phyloP scores from a whole-genome alignment of 2,888 invertebrate species.

The Trileptium ribeirensis region DNA sequence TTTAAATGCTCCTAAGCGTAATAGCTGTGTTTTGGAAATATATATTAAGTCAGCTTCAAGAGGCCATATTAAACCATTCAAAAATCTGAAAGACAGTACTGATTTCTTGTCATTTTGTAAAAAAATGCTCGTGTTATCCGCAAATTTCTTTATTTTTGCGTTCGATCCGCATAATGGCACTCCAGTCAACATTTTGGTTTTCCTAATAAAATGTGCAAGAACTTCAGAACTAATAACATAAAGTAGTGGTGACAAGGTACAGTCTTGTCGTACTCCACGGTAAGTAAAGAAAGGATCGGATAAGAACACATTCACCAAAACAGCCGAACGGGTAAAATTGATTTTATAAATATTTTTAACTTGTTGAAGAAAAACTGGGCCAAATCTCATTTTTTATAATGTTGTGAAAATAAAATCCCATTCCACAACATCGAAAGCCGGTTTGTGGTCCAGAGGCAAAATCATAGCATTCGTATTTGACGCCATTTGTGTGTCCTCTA shows the following conservation, averaged over 20 bases:
- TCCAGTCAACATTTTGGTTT: background rate
- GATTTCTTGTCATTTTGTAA: background rate
- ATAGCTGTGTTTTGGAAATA: background rate
- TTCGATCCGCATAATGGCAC: background rate
- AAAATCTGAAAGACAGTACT: background rate
- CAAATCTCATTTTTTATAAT: background rate
- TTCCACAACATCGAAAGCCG: background rate
- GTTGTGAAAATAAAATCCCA: background rate
- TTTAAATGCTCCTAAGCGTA: background rate
- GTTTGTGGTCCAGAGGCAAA: background rate
- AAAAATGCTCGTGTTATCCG: constrained; percentile 11
- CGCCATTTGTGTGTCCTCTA: background rate
- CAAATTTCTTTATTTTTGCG: background rate
- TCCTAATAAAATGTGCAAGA: background rate
- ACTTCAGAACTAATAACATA: background rate
- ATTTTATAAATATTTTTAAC: background rate
- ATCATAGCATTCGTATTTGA: background rate
- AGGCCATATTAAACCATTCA: background rate
- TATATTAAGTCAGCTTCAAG: background rate
- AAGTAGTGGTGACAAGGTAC: background rate
- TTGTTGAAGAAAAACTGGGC: background rate
- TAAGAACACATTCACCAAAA: background rate
- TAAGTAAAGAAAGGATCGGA: background rate
- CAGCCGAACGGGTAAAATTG: background rate
- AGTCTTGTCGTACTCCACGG: background rate